phyloP scores from a whole-genome alignment of 2,113 vertebrate genomes.

The Oreochromis tanganicae region DNA sequence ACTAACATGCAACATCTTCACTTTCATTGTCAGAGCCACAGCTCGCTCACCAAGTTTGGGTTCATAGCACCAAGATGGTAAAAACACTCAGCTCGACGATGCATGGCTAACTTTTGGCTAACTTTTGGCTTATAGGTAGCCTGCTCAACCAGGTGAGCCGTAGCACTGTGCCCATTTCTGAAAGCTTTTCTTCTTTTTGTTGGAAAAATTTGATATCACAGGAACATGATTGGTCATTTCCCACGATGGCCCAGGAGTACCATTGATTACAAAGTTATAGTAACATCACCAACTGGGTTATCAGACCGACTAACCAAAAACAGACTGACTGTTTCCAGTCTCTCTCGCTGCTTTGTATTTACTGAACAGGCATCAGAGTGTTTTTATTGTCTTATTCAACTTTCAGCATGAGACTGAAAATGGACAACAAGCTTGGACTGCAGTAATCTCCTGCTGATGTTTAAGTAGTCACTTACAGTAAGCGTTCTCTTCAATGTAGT shows the following conservation, averaged over 20 bases:
- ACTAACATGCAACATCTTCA: rapidly evolving
- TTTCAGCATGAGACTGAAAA: not conserved
- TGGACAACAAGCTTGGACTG: not conserved
- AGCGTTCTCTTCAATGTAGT: not conserved
- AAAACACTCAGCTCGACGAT: rapidly evolving
- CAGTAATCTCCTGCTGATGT: not conserved
- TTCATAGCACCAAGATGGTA: not conserved
- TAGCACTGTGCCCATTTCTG: not conserved
- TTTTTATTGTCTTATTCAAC: not conserved
- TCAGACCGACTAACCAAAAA: not conserved
- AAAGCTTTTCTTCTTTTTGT: not conserved
- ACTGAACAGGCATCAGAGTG: not conserved
- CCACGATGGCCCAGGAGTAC: not conserved
- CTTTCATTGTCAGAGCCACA: not conserved
- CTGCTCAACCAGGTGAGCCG: not conserved
- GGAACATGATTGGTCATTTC: not conserved
- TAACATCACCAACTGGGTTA: not conserved
- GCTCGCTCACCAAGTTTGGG: rapidly evolving
- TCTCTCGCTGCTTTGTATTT: not conserved
- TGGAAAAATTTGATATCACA: not conserved
- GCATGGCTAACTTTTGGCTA: not conserved
- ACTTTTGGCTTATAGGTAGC: not conserved
- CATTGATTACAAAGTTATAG: not conserved
- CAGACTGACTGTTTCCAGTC: not conserved
- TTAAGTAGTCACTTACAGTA: not conserved